phyloP scores from a whole-genome alignment of 2,113 vertebrate species.

The Melanocharis versteri region DNA sequence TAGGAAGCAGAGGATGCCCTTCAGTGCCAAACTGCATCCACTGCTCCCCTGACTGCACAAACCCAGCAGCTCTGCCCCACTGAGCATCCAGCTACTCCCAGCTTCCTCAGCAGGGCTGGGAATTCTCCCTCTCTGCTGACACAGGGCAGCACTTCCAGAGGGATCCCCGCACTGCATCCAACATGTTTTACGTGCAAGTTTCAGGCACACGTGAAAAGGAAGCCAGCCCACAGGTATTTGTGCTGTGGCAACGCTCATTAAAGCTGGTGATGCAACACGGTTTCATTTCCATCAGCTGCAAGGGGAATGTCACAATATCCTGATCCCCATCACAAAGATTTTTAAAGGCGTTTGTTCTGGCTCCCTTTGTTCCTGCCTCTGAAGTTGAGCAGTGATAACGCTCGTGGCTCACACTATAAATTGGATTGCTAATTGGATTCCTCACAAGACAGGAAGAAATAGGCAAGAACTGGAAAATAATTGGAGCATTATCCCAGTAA shows the following conservation, averaged over 20 bases:
- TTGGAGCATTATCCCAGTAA: not conserved
- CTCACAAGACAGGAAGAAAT: not conserved
- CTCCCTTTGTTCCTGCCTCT: not conserved
- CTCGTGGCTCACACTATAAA: not conserved
- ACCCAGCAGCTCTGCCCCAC: not conserved
- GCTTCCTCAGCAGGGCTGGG: not conserved
- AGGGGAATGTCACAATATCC: not conserved
- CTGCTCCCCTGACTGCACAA: not conserved
- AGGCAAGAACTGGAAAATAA: not conserved
- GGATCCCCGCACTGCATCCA: not conserved
- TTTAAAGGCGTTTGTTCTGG: not conserved
- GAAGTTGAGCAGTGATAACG: not conserved
- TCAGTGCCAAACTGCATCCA: not conserved
- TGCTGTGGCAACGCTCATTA: not conserved
- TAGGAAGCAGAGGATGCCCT: not conserved
- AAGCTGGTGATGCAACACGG: not conserved
- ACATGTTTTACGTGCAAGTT: rapidly evolving
- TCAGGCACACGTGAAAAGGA: not conserved
- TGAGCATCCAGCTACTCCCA: not conserved
- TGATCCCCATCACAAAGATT: not conserved
- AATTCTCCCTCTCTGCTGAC: not conserved
- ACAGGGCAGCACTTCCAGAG: not conserved
- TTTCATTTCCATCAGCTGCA: not conserved
- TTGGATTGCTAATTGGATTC: slow-evolving; percentile 10
- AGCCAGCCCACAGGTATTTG: not conserved